Percentiles rank a stretch among this genome's conserved stretches.
Evolutionary conservation across 2,113 vertebrate genomes (phyloP).

Genomic region (Prionailurus viverrinus): DNA sequence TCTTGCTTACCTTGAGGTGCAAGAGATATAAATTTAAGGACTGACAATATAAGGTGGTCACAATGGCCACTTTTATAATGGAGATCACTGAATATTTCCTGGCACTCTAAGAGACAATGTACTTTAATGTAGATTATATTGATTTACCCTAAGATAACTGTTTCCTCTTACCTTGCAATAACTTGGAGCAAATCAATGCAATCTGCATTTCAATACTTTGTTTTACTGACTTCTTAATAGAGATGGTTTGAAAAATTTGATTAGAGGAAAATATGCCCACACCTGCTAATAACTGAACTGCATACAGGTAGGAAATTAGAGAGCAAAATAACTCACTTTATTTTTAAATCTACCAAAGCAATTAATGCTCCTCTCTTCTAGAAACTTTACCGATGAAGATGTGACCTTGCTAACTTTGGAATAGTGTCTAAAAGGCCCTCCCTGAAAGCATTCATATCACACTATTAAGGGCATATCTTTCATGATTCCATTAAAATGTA

Average conservation of each 20-base stretch:
- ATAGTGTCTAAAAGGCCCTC: not conserved
- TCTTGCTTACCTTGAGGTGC: slow-evolving; percentile 44
- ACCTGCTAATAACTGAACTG: slow-evolving; percentile 70
- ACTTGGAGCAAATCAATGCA: slow-evolving; percentile 75
- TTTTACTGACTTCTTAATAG: slow-evolving; percentile 81
- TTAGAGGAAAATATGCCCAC: slow-evolving; percentile 71
- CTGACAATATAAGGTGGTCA: slow-evolving; percentile 69
- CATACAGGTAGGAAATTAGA: slow-evolving; percentile 51
- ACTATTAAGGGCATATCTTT: not conserved
- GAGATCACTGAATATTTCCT: slow-evolving; percentile 74
- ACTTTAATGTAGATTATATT: slow-evolving; percentile 77
- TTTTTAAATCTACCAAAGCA: slow-evolving; percentile 75
- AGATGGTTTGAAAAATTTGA: slow-evolving; percentile 65
- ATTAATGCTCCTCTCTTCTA: slow-evolving; percentile 60
- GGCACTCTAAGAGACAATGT: slow-evolving; percentile 52
- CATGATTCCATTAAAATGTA: not conserved
- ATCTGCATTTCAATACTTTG: slow-evolving; percentile 71
- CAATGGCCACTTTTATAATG: slow-evolving; percentile 20
- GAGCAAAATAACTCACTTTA: slow-evolving; percentile 76
- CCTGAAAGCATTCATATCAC: not conserved
- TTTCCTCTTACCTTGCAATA: slow-evolving; percentile 79
- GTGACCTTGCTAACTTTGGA: slow-evolving; percentile 70
- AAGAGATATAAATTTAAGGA: slow-evolving; percentile 64
- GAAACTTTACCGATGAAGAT: slow-evolving; percentile 33
- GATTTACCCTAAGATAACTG: slow-evolving; percentile 69